Conservation (phyloP, 2,888 invertebrate species). For the Nycteola revayana region DNA sequence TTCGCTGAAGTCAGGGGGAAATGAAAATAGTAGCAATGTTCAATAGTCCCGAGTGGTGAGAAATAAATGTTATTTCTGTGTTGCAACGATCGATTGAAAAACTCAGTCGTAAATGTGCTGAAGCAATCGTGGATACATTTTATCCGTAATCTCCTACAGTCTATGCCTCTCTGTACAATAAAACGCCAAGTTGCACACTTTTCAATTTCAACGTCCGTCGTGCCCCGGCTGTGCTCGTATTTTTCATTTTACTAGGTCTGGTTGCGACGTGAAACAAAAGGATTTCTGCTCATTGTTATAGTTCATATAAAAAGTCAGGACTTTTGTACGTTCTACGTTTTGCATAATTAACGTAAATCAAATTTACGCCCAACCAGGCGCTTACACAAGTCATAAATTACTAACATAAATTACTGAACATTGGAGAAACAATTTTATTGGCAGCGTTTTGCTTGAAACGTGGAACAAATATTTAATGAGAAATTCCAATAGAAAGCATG, state of each 20-base stretch:
- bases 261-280: slow-evolving; percentile 61
- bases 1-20: too few species aligned
- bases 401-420: too few species aligned
- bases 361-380: too few species aligned
- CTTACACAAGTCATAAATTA: too few species aligned
- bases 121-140: slow-evolving; percentile 38
- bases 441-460: too few species aligned
- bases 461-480: too few species aligned
- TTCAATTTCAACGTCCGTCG: slow-evolving; percentile 60
- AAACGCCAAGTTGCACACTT: slow-evolving; percentile 65
- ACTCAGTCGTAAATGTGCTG: slow-evolving; percentile 29
- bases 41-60: slow-evolving; percentile 5
- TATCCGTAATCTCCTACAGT: slow-evolving; percentile 52
- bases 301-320: slow-evolving; percentile 26
- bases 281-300: slow-evolving; percentile 62
- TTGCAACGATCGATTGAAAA: slow-evolving; percentile 21
- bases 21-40: too few species aligned
- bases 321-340: too few species aligned
- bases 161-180: slow-evolving; percentile 49
- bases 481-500: too few species aligned
- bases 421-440: too few species aligned
- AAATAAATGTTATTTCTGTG: slow-evolving; percentile 18
- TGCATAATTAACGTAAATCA: slow-evolving; percentile 19
- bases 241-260: slow-evolving; percentile 64
- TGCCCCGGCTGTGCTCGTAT: slow-evolving; percentile 52